Evolutionary conservation across 2,113 vertebrate genomes (phyloP).

Genomic region (Nothoprocta pentlandii): DNA sequence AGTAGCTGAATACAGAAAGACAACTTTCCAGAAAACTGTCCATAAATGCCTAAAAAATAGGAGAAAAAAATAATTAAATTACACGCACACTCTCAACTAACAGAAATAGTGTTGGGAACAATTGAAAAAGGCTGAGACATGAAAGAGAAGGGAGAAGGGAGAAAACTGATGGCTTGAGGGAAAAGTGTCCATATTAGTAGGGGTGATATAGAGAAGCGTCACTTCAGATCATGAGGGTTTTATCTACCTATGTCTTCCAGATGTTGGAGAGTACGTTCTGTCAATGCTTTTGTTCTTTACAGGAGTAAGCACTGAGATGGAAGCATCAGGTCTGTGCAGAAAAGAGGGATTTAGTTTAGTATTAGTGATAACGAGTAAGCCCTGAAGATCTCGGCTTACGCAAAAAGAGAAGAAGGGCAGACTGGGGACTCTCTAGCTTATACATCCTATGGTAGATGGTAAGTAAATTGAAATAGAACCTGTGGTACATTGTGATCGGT

Average conservation of each 20-base stretch:
- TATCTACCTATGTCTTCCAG: not conserved
- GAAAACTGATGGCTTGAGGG: not conserved
- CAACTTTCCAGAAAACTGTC: not conserved
- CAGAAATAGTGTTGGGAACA: not conserved
- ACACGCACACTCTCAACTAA: not conserved
- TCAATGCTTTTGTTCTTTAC: not conserved
- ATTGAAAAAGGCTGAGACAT: not conserved
- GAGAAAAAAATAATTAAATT: not conserved
- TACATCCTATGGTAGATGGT: not conserved
- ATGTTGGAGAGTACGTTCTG: not conserved
- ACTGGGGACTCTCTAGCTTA: constrained; percentile 17
- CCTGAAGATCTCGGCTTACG: not conserved
- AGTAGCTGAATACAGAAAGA: not conserved
- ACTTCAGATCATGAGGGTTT: not conserved
- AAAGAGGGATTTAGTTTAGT: constrained; percentile 32
- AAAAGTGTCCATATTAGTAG: not conserved
- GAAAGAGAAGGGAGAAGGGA: not conserved
- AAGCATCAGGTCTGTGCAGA: not conserved
- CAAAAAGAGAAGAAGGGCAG: constrained; percentile 1
- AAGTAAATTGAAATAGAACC: constrained; percentile 60
- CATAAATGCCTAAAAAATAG: not conserved
- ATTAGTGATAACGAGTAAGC: not conserved
- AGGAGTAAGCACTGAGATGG: not conserved
- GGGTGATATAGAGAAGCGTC: not conserved
- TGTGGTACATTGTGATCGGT: constrained; percentile 29